Base-by-base conservation (phyloP, 1,140 invertebrate genomes). In the Drosophila leontia region DNA sequence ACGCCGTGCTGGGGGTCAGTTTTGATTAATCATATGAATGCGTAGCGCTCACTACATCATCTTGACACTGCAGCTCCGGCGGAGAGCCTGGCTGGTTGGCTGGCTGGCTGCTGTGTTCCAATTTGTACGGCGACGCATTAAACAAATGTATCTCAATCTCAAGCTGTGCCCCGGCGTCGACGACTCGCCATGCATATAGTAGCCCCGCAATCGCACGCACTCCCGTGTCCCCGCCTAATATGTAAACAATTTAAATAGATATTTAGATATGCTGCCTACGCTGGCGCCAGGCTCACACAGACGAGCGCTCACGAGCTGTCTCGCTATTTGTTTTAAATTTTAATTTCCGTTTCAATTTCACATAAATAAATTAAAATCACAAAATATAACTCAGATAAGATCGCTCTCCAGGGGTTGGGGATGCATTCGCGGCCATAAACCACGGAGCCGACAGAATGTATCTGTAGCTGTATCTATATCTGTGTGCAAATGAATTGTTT, bases 321-420 rank as follows among this genome's bases (percentile, higher is more conserved):
- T 64, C 34, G 75, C 86, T 82, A 90, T 90, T 91, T 91, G 86
- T 90, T 90, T 90, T 91, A 86, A 91, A 92, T 85, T 88, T 91
- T 91, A 91, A 92, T 92, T 92, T 92, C 91, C 91, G 91, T 91
- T 91, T 92, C 91, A 91, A 88, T 88, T 90, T 90, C 85, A 90
- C 85, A 90, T 90, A 90, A 90, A 90, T 90, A 91, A 90, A 90
- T 90, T 90, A 90, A 85, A 78, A 76, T 51, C 63, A 75, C 48
- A 86, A 75, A 72, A 81, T 71, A 80, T 64, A 75, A 80, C 62
- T 62, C 41, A 60, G 57, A 74, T 69, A 60, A 78, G 69, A 37
- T 78, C 75, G 39, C 51, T 61, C 41, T 47, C 35, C 45, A 64
- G 44, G 34, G 32, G 8, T 15, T 34, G 63, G 32, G 34, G 17